A percentile compares a stretch with the other conserved stretches of the same genome.
Evolutionary conservation across 1,140 invertebrate genomes (phyloP).

Genomic region (Zeugodacus cucurbitae): DNA sequence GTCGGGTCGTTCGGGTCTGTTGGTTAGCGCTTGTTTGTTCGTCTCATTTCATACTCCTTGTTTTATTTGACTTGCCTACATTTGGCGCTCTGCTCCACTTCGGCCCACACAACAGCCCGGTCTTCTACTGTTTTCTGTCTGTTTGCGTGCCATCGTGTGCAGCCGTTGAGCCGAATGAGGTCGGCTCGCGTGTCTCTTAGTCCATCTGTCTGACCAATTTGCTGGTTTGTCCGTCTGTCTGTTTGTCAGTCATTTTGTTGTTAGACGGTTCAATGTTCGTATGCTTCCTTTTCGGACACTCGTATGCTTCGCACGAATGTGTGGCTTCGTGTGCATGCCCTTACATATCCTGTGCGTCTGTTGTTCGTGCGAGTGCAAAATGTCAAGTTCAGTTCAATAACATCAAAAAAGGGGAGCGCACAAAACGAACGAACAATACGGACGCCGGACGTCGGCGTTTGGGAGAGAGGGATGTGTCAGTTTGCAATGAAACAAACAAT

Average conservation of each 20-base stretch:
- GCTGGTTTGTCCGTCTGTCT: background rate
- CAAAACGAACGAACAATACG: background rate
- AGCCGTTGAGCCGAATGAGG: background rate
- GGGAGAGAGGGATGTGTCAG: background rate
- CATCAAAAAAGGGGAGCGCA: slow-evolving; percentile 32
- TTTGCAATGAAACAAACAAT: slow-evolving; percentile 34
- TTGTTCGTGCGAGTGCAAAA: slow-evolving; percentile 31
- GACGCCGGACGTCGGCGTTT: background rate
- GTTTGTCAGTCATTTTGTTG: background rate
- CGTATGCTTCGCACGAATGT: background rate
- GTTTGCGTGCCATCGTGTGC: background rate
- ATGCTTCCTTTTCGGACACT: background rate
- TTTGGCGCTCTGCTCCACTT: background rate
- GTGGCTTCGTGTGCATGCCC: background rate
- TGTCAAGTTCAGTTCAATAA: slow-evolving; percentile 44
- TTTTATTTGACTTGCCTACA: background rate
- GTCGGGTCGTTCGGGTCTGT: background rate
- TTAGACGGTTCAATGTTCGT: slow-evolving; percentile 14
- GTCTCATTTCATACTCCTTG: background rate
- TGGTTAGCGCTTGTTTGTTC: background rate
- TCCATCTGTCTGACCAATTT: background rate
- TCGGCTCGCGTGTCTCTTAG: background rate
- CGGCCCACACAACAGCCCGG: background rate
- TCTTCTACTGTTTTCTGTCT: background rate
- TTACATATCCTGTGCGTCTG: background rate